phyloP scores from a whole-genome alignment of 2,797 vertebrate species.

The Anableps anableps region DNA sequence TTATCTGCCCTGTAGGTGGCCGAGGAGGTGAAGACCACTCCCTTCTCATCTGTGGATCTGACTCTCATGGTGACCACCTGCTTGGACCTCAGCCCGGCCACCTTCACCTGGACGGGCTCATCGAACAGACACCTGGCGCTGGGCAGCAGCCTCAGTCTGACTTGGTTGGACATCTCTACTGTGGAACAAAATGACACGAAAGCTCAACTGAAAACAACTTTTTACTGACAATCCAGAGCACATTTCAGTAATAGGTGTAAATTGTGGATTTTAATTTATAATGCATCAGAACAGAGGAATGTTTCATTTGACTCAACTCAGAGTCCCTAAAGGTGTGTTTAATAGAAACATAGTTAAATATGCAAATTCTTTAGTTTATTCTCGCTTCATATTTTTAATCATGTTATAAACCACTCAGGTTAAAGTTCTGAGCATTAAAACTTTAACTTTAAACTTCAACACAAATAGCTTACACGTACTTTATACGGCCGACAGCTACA shows the following conservation, averaged over 20 bases:
- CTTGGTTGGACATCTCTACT: slow-evolving; percentile 36
- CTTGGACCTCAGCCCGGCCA: slow-evolving; percentile 68
- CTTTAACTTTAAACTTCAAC: not conserved
- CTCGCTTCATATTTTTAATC: not conserved
- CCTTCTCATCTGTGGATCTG: slow-evolving; percentile 75
- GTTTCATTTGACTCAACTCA: not conserved
- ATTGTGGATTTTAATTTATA: not conserved
- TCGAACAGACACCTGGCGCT: slow-evolving; percentile 58
- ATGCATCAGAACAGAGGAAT: not conserved
- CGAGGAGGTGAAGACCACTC: slow-evolving; percentile 71
- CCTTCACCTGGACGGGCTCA: slow-evolving; percentile 74
- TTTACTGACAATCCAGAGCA: not conserved
- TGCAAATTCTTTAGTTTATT: not conserved
- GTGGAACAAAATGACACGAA: not conserved
- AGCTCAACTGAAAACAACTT: not conserved
- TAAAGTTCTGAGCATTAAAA: not conserved
- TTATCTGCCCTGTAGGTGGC: slow-evolving; percentile 75
- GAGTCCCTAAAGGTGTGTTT: no score
- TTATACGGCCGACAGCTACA: not conserved
- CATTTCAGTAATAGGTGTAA: not conserved
- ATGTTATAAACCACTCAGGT: not conserved
- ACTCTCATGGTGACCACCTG: slow-evolving; percentile 79
- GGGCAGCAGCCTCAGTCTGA: slow-evolving; percentile 56
- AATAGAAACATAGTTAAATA: not conserved
- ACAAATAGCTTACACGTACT: not conserved